A percentile compares a stretch with the other conserved stretches of the same genome.
Evolutionary conservation across 2,888 invertebrate genomes (phyloP).

Genomic region (Schizaphis graminum): DNA sequence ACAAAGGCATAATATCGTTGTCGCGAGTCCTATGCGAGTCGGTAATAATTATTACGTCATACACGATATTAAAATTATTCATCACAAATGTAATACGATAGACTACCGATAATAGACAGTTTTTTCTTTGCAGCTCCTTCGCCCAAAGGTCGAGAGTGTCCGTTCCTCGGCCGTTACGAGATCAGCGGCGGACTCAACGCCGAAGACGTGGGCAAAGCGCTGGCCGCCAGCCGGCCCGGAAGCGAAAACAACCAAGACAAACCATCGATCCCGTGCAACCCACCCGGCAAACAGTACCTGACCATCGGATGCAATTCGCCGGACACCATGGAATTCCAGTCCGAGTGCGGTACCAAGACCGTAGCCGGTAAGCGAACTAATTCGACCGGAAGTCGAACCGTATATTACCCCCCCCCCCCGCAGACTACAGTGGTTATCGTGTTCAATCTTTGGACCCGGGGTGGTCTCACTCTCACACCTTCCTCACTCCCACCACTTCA

Average conservation of each 20-base stretch:
- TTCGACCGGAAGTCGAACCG: not conserved
- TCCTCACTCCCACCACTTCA: not conserved
- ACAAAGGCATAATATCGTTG: not conserved
- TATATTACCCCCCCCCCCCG: not conserved
- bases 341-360: constrained; percentile 70
- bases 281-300: constrained; percentile 67
- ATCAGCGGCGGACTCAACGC: constrained; percentile 72
- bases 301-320: constrained; percentile 68
- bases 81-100: not conserved
- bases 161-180: constrained; percentile 79
- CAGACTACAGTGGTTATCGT: not conserved
- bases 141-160: constrained; percentile 77
- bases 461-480: not conserved
- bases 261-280: constrained; percentile 60
- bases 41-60: not conserved
- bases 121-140: constrained; percentile 75
- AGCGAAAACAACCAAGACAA: constrained; percentile 67
- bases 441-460: not conserved
- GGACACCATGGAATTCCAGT: constrained; percentile 71
- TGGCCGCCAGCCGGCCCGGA: constrained; percentile 71
- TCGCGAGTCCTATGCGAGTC: not conserved
- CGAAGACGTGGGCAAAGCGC: constrained; percentile 73
- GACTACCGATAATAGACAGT: not conserved
- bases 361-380: constrained; percentile 69
- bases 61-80: not conserved